Base-by-base conservation (phyloP, 2,888 invertebrate genomes). In the Phragmatobia fuliginosa region DNA sequence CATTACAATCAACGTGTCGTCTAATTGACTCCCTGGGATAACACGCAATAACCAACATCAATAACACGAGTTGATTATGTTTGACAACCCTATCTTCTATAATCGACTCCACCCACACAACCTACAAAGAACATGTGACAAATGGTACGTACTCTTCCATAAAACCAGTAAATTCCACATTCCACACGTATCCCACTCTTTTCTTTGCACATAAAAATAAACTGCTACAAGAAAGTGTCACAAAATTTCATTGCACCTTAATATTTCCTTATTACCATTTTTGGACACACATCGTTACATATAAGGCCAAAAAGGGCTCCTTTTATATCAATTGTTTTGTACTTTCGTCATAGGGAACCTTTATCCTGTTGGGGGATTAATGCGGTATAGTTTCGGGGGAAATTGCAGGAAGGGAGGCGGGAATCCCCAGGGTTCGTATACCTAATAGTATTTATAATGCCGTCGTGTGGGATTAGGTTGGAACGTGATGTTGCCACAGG, bases 391-490 rank as follows among this genome's bases (percentile, higher is more conserved):
- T 93, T 92, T 81, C 60, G 81, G 78, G 80, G 74, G 76, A 76
- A 75, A 84, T 81, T 83, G 90, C 86, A 87, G 82, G 82, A 87
- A 88, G 85, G 80, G 71, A 78, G 78, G 74, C 75, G 79, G 78
- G 77, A 77, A 78, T 81, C 84, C 81, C 78, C 45, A 67, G 83
- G 87, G 87, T 81, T 76, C 75, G 77, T 81, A 82, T 85, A 81
- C 76, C 82, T 84, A 89, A 89, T 89, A 89, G 90, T 92, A 93
- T 92, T 92, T 93, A 92, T 92, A 93, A 91, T 89, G 87, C 85
- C 81, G 86, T 86, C 76, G 84, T 79, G 82, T 78, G 79, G 88
- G 88, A 91, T 91, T 91, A 91, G 87, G 83, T 83, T 79, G 76
- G 81, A 83, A 86, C 88, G 85, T 86, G 86, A 78, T 67, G 83